Conservation (phyloP, 1,140 invertebrate genomes). For the Scaptomyza pallida region DNA sequence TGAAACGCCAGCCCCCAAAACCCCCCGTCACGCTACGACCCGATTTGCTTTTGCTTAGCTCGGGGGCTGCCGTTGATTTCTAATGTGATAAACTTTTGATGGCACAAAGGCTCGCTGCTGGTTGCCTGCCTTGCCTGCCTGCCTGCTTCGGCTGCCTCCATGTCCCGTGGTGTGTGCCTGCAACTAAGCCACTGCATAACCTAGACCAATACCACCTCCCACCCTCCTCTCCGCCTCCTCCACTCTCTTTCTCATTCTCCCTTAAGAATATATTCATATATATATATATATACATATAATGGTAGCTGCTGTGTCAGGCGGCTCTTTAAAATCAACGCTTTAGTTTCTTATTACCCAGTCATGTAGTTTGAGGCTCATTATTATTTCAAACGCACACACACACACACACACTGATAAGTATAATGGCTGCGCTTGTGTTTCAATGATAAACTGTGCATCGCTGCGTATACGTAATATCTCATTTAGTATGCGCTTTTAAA, state of each 20-base stretch:
- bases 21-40: constrained; percentile 1
- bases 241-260: neutral
- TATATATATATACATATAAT: too few species aligned
- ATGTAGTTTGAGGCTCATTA: constrained; percentile 63
- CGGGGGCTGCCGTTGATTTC: constrained; percentile 63
- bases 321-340: constrained; percentile 51
- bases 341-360: constrained; percentile 56
- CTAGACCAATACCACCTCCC: too few species aligned
- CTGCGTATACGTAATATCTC: constrained; percentile 74
- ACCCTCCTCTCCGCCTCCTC: neutral
- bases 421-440: constrained; percentile 32
- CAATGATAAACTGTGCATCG: constrained; percentile 56
- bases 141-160: constrained; percentile 2
- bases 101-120: constrained; percentile 38
- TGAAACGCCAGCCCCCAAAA: neutral
- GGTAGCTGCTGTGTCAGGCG: constrained; percentile 47
- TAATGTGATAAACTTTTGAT: constrained; percentile 73
- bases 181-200: constrained; percentile 13
- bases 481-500: constrained; percentile 59
- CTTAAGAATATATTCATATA: constrained; percentile 25
- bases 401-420: constrained; percentile 32
- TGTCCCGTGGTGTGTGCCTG: constrained; percentile 18
- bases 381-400: constrained; percentile 54
- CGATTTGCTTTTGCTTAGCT: constrained; percentile 6
- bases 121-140: constrained; percentile 11